Evolutionary conservation across 2,888 invertebrate species (phyloP), one percentile per base, ranked within the genome.

Genomic region (Lordiphosa andalusiaca): DNA sequence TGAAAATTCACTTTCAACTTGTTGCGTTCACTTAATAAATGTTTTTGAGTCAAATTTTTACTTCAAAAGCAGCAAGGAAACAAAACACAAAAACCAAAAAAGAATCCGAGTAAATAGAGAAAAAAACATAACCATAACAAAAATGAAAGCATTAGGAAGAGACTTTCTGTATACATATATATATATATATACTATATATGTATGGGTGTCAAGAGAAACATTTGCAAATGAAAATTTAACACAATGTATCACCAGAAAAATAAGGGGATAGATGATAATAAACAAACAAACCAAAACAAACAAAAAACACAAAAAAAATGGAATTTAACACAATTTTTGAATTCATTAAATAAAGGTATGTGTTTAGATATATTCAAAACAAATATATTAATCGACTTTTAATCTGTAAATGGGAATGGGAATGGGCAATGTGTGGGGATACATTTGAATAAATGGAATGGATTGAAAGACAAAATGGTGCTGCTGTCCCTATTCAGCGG

Each of bases 301-400:
- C 64, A 71, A 72, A 75, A 63, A 55, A 76, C 70, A 69, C 60
- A 67, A 70, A 74, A 68, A 68, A 73, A 73, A 64, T 70, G 78
- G 75, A 80, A 83, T 85, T 80, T 73, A 83, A 80, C 80, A 85
- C 80, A 80, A 86, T 85, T 87, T 83, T 86, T 85, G 87, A 86
- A 75, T 86, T 83, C 83, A 86, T 87, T 87, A 87, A 86, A 88
- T 87, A 87, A 87, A 87, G 86, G 84, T 87, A 86, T 87, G 87
- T 87, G 86, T 87, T 87, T 88, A 87, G 86, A 85, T 88, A 87
- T 85, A 87, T 87, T 83, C 84, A 84, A 86, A 76, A 78, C 63
- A 61, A 58, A 42, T 38, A 35, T 10, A 4, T n/a, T 38, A 12
- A 3, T 19, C 46, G 33, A 35, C 30, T 67, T 56, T 46, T 37